phyloP scores from a whole-genome alignment of 2,888 invertebrate species.

The Meliscaeva auricollis region DNA sequence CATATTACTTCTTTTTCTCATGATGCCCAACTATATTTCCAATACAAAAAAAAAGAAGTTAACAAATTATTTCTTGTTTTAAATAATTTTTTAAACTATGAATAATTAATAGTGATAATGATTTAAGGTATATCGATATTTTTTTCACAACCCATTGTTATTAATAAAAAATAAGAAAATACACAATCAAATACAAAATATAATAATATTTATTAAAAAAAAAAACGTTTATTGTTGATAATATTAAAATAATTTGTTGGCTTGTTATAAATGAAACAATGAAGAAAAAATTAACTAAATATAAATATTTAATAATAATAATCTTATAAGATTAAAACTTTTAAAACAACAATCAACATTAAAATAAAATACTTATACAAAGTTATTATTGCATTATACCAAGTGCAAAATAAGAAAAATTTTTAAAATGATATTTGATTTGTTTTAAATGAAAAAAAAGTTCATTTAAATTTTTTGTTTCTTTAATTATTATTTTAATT shows the following conservation, averaged over 20 bases:
- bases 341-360: constrained; percentile 41
- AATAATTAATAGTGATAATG: no score
- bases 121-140: not conserved
- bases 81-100: not conserved
- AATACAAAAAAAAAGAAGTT: not conserved
- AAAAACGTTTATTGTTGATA: constrained; percentile 39
- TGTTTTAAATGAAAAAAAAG: no score
- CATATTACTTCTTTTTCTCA: no score
- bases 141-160: constrained; percentile 1
- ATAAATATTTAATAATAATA: constrained; percentile 4
- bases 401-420: not conserved
- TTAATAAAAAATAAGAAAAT: not conserved
- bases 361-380: constrained; percentile 5
- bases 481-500: no score
- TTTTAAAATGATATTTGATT: no score
- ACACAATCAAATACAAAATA: constrained; percentile 9
- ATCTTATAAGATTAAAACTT: constrained; percentile 1
- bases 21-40: no score
- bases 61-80: no score
- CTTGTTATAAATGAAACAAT: constrained; percentile 42
- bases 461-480: no score
- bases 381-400: not conserved
- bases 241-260: constrained; percentile 50
- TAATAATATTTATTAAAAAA: not conserved
- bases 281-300: constrained; percentile 4